Evolutionary conservation across 2,888 invertebrate genomes (phyloP).

Genomic region (Mythimna vitellina): DNA sequence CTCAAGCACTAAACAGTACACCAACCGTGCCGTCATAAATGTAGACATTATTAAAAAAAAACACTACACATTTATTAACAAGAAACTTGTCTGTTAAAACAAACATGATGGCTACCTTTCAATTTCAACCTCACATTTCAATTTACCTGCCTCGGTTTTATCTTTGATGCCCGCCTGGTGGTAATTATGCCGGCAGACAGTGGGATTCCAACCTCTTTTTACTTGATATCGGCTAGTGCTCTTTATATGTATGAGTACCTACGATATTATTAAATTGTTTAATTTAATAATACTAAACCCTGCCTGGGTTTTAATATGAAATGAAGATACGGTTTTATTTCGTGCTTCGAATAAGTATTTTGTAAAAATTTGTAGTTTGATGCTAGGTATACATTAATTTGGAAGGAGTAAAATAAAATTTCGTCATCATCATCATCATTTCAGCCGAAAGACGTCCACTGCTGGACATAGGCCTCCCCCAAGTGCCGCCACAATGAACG

Average conservation of each 20-base stretch:
- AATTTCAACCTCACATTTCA: conserved; percentile 69
- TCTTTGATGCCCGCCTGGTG: conserved; percentile 72
- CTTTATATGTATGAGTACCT: conserved; percentile 35
- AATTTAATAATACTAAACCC: conserved; percentile 28
- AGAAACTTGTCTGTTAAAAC: conserved; percentile 50
- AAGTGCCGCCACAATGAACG: no score
- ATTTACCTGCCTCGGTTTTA: conserved; percentile 72
- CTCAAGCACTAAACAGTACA: no score
- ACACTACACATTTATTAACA: conserved; percentile 5
- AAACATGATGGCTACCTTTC: conserved; percentile 68
- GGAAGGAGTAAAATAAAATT: background rate
- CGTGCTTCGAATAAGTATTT: conserved; percentile 23
- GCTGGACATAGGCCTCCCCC: no score
- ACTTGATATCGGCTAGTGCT: conserved; percentile 64
- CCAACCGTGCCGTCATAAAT: no score
- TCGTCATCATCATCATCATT: no score
- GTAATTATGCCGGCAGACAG: conserved; percentile 77
- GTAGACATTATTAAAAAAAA: conserved; percentile 2
- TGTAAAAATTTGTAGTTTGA: background rate
- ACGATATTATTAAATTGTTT: conserved; percentile 54
- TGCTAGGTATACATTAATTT: background rate
- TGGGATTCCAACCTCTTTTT: conserved; percentile 70
- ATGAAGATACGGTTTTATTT: conserved; percentile 1
- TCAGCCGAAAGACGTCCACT: no score
- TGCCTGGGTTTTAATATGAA: conserved; percentile 5